These are phyloP conservation scores for Andrena chrysosceles DNA, from an alignment of 2,888 invertebrate genomes.

Conservation along the genomic window DNA sequence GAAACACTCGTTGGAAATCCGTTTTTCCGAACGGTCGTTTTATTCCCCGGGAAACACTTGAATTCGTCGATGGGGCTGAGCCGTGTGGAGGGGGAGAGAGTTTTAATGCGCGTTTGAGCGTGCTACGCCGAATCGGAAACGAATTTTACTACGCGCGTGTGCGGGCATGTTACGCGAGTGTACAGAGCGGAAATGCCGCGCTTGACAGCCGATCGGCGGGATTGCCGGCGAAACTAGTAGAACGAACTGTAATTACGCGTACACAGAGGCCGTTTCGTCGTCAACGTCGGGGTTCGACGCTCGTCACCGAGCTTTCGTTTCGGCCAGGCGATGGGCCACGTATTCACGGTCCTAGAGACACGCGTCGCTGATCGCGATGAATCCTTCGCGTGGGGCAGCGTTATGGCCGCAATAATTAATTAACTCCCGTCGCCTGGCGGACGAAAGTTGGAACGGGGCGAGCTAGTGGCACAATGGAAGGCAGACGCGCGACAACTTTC, in stretches of 20 bases:
- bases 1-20: slow-evolving; percentile 5
- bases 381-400: slow-evolving; percentile 6
- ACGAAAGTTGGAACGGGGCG: slow-evolving; percentile 44
- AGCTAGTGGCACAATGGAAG: slow-evolving; percentile 53
- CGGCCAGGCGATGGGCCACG: slow-evolving; percentile 51
- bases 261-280: slow-evolving; percentile 13
- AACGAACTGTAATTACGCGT: slow-evolving; percentile 73
- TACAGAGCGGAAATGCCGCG: slow-evolving; percentile 21
- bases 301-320: slow-evolving; percentile 37
- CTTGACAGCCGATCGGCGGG: slow-evolving; percentile 61
- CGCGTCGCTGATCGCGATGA: slow-evolving; percentile 47
- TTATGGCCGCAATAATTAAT: slow-evolving; percentile 65
- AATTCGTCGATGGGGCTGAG: not conserved
- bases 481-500: slow-evolving; percentile 52
- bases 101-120: slow-evolving; percentile 14
- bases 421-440: slow-evolving; percentile 49
- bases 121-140: slow-evolving; percentile 38
- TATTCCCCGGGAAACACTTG: slow-evolving; percentile 17
- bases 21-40: not conserved
- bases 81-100: not conserved
- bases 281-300: slow-evolving; percentile 19
- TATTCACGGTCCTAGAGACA: slow-evolving; percentile 51
- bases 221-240: slow-evolving; percentile 71
- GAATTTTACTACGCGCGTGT: slow-evolving; percentile 45
- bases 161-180: slow-evolving; percentile 10